Evolutionary conservation across 2,888 invertebrate genomes (phyloP), one percentile per base, ranked within the genome.

Genomic region (Dynastes tityus): DNA sequence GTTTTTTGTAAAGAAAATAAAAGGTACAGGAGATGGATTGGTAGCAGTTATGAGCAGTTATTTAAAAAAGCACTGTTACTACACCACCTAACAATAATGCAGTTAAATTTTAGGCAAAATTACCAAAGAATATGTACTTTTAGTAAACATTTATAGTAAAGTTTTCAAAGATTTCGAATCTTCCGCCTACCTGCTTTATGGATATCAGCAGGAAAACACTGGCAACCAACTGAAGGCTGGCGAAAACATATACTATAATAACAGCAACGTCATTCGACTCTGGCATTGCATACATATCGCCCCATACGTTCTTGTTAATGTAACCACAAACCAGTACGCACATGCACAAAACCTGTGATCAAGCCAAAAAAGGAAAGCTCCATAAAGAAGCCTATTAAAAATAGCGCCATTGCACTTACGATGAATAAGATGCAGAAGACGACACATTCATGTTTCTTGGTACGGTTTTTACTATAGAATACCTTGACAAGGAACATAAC

Each of bases 241-340:
- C 70, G 37, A 79, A 79, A n/a, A 76, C 55, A 49, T 79, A 79
- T n/a, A 79, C 49, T 55, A 79, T 63, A 51, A 70, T 61, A 29
- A 79, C 63, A 9, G 74, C 76, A 45, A 63, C 63, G 0, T 29
- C 29, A 13, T 45, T 37, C 3, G 63, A 16, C 4, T 75, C 27
- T 0, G 75, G 61, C 75, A 79, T 79, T 3, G 78, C 76, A n/a
- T 79, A 79, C n/a, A 79, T 22, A 4, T 53, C 13, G 6, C 51
- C 64, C 78, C 78, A 78, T 13, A 78, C 55, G 5, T 40, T 4
- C 2, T 49, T 32, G 16, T 65, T 58, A 6, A 71, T 64, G 37
- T 73, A 78, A 16, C 78, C 78, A n/a, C 49, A 65, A 29, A 73
- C 40, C n/a, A 78, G 51, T 22, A 78, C 9, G 51, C 73, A 73